phyloP scores from a whole-genome alignment of 2,888 invertebrate species.

The Pristionchus arcanus region DNA sequence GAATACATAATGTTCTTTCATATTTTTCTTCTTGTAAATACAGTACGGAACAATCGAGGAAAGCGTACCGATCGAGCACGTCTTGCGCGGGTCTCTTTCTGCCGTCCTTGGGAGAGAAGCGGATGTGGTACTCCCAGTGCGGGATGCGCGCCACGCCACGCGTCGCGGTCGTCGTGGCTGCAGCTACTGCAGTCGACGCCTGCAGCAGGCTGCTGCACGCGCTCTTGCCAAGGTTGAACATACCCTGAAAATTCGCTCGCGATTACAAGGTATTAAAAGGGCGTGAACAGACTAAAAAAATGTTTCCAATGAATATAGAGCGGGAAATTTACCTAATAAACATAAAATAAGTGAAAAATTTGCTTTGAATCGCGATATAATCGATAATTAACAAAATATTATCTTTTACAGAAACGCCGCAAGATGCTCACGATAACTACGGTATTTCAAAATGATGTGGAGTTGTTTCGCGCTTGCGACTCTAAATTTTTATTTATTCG shows the following conservation, averaged over 20 bases:
- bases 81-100: conserved; percentile 76
- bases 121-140: conserved; percentile 77
- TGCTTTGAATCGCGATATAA: not conserved
- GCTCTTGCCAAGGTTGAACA: conserved; percentile 6
- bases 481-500: too few relatives aligned
- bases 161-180: conserved; percentile 19
- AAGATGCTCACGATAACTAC: not conserved
- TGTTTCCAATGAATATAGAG: not conserved
- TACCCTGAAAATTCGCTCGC: not conserved
- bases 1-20: not conserved
- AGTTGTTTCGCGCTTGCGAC: not conserved
- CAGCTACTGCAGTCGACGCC: not conserved
- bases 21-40: not conserved
- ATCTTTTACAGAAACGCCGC: not conserved
- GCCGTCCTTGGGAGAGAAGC: conserved; percentile 75
- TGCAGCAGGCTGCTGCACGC: conserved; percentile 14
- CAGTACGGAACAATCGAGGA: not conserved
- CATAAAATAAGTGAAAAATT: not conserved
- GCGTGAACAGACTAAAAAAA: not conserved
- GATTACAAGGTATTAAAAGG: not conserved
- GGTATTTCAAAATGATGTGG: not conserved
- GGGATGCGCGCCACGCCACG: conserved; percentile 76
- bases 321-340: not conserved
- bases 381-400: not conserved
- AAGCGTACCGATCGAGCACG: conserved; percentile 74